A percentile compares a stretch with the other conserved stretches of the same genome.
Conservation (phyloP, 2,113 vertebrate species). For the Gobio gobio region DNA sequence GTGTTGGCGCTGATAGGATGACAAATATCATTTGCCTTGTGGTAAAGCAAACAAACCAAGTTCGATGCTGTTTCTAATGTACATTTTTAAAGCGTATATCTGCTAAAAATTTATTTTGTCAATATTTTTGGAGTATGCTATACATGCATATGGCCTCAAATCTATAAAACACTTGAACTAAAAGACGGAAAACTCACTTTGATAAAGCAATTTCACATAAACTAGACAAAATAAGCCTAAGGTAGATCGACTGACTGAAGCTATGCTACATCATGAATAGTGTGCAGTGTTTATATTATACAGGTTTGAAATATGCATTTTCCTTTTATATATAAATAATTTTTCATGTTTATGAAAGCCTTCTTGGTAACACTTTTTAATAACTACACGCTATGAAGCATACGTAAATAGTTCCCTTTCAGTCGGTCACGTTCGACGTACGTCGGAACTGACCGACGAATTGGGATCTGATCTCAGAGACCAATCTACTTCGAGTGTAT, state of each 20-base stretch:
- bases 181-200: neutral
- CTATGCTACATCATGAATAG: neutral
- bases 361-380: too few species aligned
- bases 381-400: too few species aligned
- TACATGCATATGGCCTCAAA: too few species aligned
- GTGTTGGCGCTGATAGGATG: constrained; percentile 1
- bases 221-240: neutral
- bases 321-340: too few species aligned
- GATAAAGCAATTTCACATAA: neutral
- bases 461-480: too few species aligned
- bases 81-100: neutral
- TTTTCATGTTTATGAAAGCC: neutral
- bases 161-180: neutral
- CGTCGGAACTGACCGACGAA: too few species aligned
- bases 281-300: neutral
- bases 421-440: too few species aligned
- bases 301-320: neutral
- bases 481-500: too few species aligned
- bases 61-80: neutral
- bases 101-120: neutral
- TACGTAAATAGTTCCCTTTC: too few species aligned
- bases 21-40: constrained; percentile 4
- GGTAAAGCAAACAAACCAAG: neutral
- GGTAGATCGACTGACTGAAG: too few species aligned
- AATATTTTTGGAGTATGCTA: neutral